Evolutionary conservation across 2,113 vertebrate genomes (phyloP), one percentile per base, ranked within the genome.

Genomic region (Atherinomorus stipes): DNA sequence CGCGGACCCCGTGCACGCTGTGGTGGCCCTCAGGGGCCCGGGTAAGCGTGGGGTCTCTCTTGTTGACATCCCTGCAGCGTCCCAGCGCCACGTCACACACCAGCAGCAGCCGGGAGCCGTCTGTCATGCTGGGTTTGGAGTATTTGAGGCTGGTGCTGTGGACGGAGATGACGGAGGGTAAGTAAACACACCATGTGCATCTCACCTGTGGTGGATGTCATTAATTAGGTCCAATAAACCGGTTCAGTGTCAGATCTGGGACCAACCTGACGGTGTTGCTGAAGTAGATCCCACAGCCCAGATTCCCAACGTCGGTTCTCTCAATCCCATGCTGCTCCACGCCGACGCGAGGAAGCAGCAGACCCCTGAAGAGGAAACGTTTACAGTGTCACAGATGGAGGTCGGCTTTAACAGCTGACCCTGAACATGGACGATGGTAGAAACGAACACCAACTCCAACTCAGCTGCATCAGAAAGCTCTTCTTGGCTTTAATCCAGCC

Each of bases 241-340:
- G 28, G 3, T 28, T 28, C 28, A 3, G 28, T 28, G 28, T 28
- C 28, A 8, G 5, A 34, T 34, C 31, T 11, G 21, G 0, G 12
- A 45, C 94, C 71, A 11, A 96, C 96, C 93, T 93, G 42, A 96
- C 2, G 1, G 94, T 90, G 59, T 96, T 76, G 21, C 92, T 95
- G 59, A 97, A 97, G 86, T 98, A 96, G 88, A 97, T 96, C 34
- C 97, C 96, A 67, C 93, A 93, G 64, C 96, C 96, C 54, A 98
- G 95, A 78, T 95, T 91, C 22, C 96, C 96, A 2, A 73, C 1
- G 37, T 96, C 95, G 16, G 95, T 97, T 80, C 95, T 94, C 76
- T 94, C 64, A 28, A 96, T 86, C 15, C 95, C 96, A 80, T 92
- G 92, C 71, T 93, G 90, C 92, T 96, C 95, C 67, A 93, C 94